Percentiles rank a stretch among this genome's conserved stretches.
Evolutionary conservation across 2,797 vertebrate genomes (phyloP).

Genomic region (Lacerta agilis): DNA sequence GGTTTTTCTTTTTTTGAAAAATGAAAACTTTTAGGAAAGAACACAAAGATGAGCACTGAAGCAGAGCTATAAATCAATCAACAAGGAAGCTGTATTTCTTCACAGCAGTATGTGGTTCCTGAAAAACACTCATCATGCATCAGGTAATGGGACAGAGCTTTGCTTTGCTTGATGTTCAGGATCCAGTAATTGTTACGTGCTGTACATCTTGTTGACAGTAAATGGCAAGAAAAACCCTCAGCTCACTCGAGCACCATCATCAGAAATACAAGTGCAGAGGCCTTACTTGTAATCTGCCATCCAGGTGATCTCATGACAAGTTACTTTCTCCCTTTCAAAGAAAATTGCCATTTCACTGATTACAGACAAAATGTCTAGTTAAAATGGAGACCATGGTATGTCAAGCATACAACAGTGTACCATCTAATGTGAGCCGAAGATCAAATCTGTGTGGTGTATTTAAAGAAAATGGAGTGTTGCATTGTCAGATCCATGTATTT

Average conservation of each 20-base stretch:
- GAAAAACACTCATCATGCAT: not conserved
- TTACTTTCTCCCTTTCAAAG: slow-evolving; percentile 30
- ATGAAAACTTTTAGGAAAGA: not conserved
- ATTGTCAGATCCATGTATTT: not conserved
- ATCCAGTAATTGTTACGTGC: slow-evolving; percentile 12
- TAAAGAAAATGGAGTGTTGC: not conserved
- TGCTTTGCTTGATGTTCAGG: not conserved
- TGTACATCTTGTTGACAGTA: slow-evolving; percentile 19
- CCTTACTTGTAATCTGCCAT: slow-evolving; percentile 18
- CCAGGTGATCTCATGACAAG: slow-evolving; percentile 36
- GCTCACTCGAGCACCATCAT: not conserved
- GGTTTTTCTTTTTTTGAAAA: slow-evolving; percentile 1
- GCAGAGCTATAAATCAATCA: not conserved
- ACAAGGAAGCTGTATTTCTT: slow-evolving; percentile 17
- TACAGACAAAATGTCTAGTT: slow-evolving; percentile 26
- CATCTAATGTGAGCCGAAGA: not conserved
- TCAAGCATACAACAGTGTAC: not conserved
- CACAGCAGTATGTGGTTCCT: not conserved
- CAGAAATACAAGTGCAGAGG: not conserved
- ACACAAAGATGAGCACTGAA: not conserved
- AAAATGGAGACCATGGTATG: slow-evolving; percentile 17
- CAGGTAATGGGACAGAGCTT: not conserved
- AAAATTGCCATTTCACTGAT: slow-evolving; percentile 25
- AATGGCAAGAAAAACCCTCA: slow-evolving; percentile 17
- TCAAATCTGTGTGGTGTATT: not conserved